Percentiles rank a stretch among this genome's conserved stretches.
These are phyloP conservation scores for Malurus alboscapulatus DNA, from an alignment of 2,113 vertebrate genomes.

Conservation along the genomic window DNA sequence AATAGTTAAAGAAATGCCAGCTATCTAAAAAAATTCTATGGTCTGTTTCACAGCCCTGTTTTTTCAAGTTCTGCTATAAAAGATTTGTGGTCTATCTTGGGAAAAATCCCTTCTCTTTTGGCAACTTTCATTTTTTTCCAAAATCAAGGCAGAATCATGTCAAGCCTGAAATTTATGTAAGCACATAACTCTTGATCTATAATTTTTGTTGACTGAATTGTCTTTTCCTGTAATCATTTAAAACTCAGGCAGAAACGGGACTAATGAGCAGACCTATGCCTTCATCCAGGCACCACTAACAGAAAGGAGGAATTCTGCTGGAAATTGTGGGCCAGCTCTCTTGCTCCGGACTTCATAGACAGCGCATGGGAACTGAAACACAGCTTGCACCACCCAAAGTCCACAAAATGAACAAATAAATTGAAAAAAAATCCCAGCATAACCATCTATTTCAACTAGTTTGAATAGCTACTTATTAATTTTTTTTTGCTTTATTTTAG, in stretches of 20 bases:
- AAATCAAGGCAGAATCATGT: neutral
- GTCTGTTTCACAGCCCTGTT: neutral
- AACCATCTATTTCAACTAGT: neutral
- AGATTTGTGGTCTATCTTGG: neutral
- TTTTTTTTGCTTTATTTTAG: neutral
- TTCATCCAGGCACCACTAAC: neutral
- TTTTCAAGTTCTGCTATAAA: neutral
- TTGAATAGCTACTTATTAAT: neutral
- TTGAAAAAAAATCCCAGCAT: neutral
- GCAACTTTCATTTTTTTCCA: neutral
- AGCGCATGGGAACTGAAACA: neutral
- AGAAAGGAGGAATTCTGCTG: neutral
- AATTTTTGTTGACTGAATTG: rapidly evolving
- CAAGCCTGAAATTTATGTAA: neutral
- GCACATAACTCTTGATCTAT: neutral
- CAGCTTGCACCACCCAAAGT: neutral
- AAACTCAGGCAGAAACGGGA: neutral
- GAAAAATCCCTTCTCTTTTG: neutral
- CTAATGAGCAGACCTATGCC: neutral
- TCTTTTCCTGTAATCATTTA: neutral
- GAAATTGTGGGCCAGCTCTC: neutral
- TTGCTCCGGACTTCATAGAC: neutral
- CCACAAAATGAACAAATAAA: neutral
- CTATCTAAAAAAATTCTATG: neutral
- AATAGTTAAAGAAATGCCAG: neutral